Base-by-base conservation (phyloP, 2,113 vertebrate species). In the Pipra filicauda region DNA sequence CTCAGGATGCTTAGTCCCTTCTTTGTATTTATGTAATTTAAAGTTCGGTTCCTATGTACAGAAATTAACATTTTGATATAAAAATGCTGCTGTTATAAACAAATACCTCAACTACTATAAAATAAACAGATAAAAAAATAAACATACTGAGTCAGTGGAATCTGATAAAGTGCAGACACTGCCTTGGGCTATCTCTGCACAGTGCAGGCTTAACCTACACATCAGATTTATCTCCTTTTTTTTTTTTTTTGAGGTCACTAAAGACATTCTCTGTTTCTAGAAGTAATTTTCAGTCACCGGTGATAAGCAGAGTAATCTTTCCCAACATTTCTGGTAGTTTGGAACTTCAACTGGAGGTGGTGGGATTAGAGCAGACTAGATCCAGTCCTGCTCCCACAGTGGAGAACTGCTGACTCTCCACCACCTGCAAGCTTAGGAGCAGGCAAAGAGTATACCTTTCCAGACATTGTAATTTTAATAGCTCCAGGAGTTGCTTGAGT, bases 241-340 rank as follows among this genome's bases (percentile, higher is more conserved):
- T 35, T 22, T 22, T 26, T 44, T 30, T 43, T 58, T 93, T 51
- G 62, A 91, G 94, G 92, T 98, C 95, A 95, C 84, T 89, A 89
- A 94, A 96, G 89, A 92, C 88, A 73, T 81, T 91, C 83, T 96
- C 44, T 96, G 39, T 97, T 97, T 98, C 94, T 87, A 71, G 97
- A 96, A 95, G 93, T 94, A 96, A 97, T 97, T 98, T 97, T 95
- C 2, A 49, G 93, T 93, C 76, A 96, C 55, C 37, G 57, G 20
- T 81, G 91, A 97, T 96, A 97, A 98, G 92, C 77, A 64, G 27
- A 88, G 41, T 86, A 97, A 94, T 97, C 76, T 95, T 59, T 89
- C 78, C 33, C 86, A 89, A 14, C 89, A 92, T 94, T 98, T 92
- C 55, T 88, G 57, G 35, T 76, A 80, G 33, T 84, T 24, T 91